Conservation (phyloP, 1,140 invertebrate genomes). For the Alviniconcha marisindica region DNA sequence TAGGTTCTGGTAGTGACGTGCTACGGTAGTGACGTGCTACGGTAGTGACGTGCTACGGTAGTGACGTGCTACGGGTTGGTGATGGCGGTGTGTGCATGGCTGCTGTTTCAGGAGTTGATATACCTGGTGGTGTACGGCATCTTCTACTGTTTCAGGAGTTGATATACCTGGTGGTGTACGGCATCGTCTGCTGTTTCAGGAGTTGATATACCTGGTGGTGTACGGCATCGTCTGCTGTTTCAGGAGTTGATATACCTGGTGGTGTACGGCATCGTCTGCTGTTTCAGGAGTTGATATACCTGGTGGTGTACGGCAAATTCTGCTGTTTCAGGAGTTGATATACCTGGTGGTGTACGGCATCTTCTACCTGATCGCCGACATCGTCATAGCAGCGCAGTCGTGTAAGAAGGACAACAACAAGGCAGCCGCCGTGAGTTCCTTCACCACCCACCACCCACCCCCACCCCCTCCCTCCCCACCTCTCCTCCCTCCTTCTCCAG, state of each 20-base stretch:
- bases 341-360: constrained; percentile 50
- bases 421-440: constrained; percentile 51
- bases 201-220: too few relatives aligned
- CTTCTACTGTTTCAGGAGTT: constrained; percentile 50
- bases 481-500: too few relatives aligned
- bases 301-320: constrained; percentile 40
- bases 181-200: too few relatives aligned
- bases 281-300: constrained; percentile 51
- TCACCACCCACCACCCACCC: too few relatives aligned
- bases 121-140: constrained; percentile 49
- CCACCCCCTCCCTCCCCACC: too few relatives aligned
- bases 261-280: constrained; percentile 44
- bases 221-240: too few relatives aligned
- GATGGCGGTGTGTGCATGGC: too few relatives aligned
- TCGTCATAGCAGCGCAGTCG: constrained; percentile 50
- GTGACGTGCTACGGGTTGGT: too few relatives aligned
- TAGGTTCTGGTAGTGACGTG: too few relatives aligned
- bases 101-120: constrained; percentile 47
- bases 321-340: constrained; percentile 46
- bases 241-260: constrained; percentile 46
- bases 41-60: too few relatives aligned
- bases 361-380: constrained; percentile 51
- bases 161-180: constrained; percentile 46
- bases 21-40: too few relatives aligned
- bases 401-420: constrained; percentile 55